Base-by-base conservation (phyloP, 1,140 invertebrate species). In the Eubasilissa regina region DNA sequence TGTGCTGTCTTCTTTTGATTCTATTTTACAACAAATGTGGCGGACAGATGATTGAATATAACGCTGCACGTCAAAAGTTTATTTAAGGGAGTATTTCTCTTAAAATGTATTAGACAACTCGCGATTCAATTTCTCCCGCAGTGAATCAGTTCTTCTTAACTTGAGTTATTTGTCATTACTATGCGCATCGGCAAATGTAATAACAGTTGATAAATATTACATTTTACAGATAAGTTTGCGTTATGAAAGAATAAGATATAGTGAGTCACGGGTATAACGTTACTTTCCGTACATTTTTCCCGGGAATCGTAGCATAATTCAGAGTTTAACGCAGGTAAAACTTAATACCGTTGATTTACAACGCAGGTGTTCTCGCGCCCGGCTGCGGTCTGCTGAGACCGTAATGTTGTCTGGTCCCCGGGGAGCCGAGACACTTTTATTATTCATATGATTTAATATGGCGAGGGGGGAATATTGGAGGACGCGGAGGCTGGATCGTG, bases 391-490 rank as follows among this genome's bases (percentile, higher is more conserved):
- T 35, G 58, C 19, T 25, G 58, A 62, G 58, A 62, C 58, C 58
- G 19, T 21, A 62, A 35, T 35, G 58, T 21, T 35, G 58, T 62
- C 58, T 62, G 58, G 19, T 51, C 48, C 48, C 48, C 11, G 11
- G 48, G n/a, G 25, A 35, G 25, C 25, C 25, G 48, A 8, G 48
- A 9, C 58, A 62, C 58, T 62, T 62, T 62, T 62, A 62, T 62
- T 62, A 62, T 62, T 62, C 58, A 25, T 62, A 62, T 62, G 58
- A 62, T 62, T 62, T 62, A 62, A 35, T 25, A 13, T 62, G 58
- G 8, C 15, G 58, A 8, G 19, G 17, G 3, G 17, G 58, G 17
- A n/a, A 8, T 51, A 12, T 13, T 3, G 48, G 11, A 8, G n/a
- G n/a, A 1, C 9, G 11, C 11, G 48, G 11, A 8, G n/a, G n/a